Conservation (phyloP, 1,140 invertebrate species). For the Eriocheir sinensis region DNA sequence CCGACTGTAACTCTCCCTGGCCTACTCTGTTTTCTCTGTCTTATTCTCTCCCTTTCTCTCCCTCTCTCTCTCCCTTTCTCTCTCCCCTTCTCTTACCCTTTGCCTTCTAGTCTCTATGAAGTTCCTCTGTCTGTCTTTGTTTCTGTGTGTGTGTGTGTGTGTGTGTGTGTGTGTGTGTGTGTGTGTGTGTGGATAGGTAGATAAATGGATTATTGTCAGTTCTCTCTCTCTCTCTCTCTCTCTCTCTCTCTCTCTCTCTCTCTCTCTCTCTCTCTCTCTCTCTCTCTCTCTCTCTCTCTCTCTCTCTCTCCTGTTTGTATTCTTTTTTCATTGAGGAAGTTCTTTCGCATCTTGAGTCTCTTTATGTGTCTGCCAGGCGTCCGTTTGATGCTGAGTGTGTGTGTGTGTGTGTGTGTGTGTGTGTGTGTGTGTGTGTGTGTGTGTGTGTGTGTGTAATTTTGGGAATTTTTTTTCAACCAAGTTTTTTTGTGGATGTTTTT, state of each 20-base stretch:
- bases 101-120: too few relatives aligned
- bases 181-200: too few relatives aligned
- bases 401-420: too few relatives aligned
- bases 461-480: too few relatives aligned
- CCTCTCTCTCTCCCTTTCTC: neutral
- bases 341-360: neutral
- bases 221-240: too few relatives aligned
- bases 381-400: neutral
- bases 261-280: too few relatives aligned
- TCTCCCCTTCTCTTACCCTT: too few relatives aligned
- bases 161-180: too few relatives aligned
- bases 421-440: conserved; percentile 8
- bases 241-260: too few relatives aligned
- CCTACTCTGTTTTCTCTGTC: neutral
- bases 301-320: neutral
- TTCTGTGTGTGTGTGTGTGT: neutral
- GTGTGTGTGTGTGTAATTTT: too few relatives aligned
- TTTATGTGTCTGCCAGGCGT: neutral
- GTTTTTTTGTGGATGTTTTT: too few relatives aligned
- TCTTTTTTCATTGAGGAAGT: neutral
- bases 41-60: neutral
- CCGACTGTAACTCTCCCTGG: neutral
- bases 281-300: neutral
- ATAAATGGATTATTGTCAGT: too few relatives aligned
- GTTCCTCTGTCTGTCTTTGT: neutral